These are phyloP conservation scores for Syrrhaptes paradoxus DNA, from an alignment of 2,113 vertebrate species.

Conservation along the genomic window DNA sequence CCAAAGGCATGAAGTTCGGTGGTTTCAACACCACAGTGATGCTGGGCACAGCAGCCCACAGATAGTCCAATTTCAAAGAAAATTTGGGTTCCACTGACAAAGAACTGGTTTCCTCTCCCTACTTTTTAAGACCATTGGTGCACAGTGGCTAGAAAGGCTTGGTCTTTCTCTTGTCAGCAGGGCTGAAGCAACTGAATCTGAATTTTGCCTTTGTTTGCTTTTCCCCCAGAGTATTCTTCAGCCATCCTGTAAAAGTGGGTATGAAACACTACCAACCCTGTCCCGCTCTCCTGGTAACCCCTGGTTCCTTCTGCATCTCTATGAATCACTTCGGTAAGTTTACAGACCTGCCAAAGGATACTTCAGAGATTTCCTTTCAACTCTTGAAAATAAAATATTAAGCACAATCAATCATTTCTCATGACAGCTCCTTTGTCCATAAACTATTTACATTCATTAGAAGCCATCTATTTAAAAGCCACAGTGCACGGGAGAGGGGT, in stretches of 20 bases:
- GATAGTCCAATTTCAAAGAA: background rate
- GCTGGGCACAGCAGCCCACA: background rate
- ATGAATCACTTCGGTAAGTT: conserved; percentile 4
- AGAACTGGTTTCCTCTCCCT: background rate
- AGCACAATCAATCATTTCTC: conserved; percentile 13
- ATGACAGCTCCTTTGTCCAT: background rate
- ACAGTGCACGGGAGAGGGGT: background rate
- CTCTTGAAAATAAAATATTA: conserved; percentile 42
- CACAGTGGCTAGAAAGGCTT: background rate
- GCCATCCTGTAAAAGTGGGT: rapidly evolving
- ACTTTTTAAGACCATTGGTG: background rate
- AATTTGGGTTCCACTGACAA: background rate
- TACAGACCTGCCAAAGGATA: conserved; percentile 14
- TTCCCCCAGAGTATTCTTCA: background rate
- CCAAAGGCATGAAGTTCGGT: background rate
- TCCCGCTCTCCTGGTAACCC: background rate
- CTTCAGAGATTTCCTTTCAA: conserved; percentile 33
- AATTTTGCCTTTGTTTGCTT: background rate
- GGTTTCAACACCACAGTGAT: background rate
- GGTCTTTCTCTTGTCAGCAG: background rate
- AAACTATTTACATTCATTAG: conserved; percentile 20
- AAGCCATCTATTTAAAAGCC: background rate
- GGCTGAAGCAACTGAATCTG: background rate
- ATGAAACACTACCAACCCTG: background rate
- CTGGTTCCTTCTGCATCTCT: background rate